Base-by-base conservation (phyloP, 64 coral and sea anemone genomes). In the Porites lutea region DNA sequence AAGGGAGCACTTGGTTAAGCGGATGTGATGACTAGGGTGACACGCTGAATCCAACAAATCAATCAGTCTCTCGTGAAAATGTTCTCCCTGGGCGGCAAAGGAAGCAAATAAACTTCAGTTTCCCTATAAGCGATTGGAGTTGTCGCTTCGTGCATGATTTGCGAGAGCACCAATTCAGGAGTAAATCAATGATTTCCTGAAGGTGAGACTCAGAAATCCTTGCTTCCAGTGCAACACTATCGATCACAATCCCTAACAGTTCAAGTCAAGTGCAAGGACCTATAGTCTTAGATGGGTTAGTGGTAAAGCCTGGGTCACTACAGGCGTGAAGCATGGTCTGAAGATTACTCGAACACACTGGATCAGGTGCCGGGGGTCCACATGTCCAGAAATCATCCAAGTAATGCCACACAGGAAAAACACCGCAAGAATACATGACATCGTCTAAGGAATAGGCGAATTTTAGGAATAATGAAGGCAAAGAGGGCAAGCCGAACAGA, bases 331-430 rank as follows among this genome's bases (percentile, higher is more conserved):
- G 53, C 86, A 88, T 88, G 14, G 44, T 20, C 9, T 74, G 8
- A 4, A 89, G 45, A 23, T 89, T 77, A 9, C 22, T 89, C 18
- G 61, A 14, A 58, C 87, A 89, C 6, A 4, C 12, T 22, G 19
- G 66, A 49, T 23, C 54, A 13, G 8, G 83, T 0, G 48, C 11
- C 16, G 45, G 49, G 18, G 83, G 16, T 37, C 60, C 81, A n/a
- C 81, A 84, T 3, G 81, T 84, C 81, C 81, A 84, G 65, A 84
- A 84, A 66, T 72, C 83, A 18, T 87, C 83, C 10, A 73, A 20
- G 14, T 87, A 87, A 48, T 73, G 12, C 67, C 83, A 87, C 45
- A 73, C 47, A 4, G 16, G 61, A 37, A 37, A 37, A 15, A 45
- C 62, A 3, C 82, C 82, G 22, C 82, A 46, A 8, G 66, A 8